A percentile compares a stretch with the other conserved stretches of the same genome.
Evolutionary conservation across 2,113 vertebrate genomes (phyloP).

Genomic region (Ginglymostoma cirratum): DNA sequence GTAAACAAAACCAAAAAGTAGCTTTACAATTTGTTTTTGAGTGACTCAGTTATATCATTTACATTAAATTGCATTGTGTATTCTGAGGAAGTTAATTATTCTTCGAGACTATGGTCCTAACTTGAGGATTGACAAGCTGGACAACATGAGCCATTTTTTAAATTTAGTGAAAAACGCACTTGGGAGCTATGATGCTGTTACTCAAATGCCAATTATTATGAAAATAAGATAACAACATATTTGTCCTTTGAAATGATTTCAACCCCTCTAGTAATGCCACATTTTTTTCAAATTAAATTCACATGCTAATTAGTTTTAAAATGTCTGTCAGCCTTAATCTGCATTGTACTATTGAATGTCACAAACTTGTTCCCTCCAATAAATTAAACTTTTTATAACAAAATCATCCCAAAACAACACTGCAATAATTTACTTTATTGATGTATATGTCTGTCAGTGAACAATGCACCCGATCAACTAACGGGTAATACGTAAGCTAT

Average conservation of each 20-base stretch:
- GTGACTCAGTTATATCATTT: neutral
- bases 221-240: neutral
- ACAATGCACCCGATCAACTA: too few relatives aligned
- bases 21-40: neutral
- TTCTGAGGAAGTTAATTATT: neutral
- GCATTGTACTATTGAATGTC: neutral
- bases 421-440: too few relatives aligned
- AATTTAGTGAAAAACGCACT: neutral
- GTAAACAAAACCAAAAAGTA: neutral
- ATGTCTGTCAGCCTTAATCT: neutral
- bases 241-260: neutral
- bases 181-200: neutral
- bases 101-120: neutral
- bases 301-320: neutral
- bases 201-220: neutral
- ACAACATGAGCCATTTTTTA: neutral
- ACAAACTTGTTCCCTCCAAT: neutral
- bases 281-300: neutral
- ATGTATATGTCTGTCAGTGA: too few relatives aligned
- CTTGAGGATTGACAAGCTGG: neutral
- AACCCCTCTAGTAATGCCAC: neutral
- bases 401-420: neutral
- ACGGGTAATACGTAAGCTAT: too few relatives aligned
- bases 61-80: neutral
- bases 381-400: neutral